These are phyloP conservation scores for Microcaecilia unicolor DNA, from an alignment of 2,797 vertebrate genomes.

Conservation along the genomic window DNA sequence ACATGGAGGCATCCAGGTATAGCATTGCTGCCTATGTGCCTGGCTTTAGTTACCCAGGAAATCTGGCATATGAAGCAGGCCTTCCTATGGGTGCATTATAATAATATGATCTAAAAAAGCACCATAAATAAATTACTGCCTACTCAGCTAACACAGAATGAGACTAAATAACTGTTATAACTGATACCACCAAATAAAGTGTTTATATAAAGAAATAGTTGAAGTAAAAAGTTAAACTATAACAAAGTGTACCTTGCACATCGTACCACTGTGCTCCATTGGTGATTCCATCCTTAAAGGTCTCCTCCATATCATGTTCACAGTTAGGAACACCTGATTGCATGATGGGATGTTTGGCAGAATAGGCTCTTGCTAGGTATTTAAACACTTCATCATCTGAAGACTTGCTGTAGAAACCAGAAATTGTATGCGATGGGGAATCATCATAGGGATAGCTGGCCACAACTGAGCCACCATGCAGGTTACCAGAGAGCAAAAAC, in stretches of 20 bases:
- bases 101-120: no score
- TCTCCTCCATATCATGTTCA: constrained; percentile 51
- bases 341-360: constrained; percentile 84
- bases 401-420: constrained; percentile 76
- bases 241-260: constrained; percentile 66
- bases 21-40: no score
- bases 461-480: constrained; percentile 90
- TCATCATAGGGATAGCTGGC: constrained; percentile 97
- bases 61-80: no score
- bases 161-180: no score
- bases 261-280: constrained; percentile 95
- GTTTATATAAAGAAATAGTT: no score
- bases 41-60: no score
- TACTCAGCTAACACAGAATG: no score
- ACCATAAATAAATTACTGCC: no score
- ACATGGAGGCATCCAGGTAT: no score
- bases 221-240: no score
- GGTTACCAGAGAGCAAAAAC: constrained; percentile 90
- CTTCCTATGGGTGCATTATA: no score
- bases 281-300: constrained; percentile 84
- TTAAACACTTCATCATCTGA: constrained; percentile 83
- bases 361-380: constrained; percentile 76
- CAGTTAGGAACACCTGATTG: constrained; percentile 80
- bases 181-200: no score
- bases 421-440: constrained; percentile 53